Evolutionary conservation across 53 echinoderm and acorn worm genomes (phyloP).

Genomic region (Arbacia lixula): DNA sequence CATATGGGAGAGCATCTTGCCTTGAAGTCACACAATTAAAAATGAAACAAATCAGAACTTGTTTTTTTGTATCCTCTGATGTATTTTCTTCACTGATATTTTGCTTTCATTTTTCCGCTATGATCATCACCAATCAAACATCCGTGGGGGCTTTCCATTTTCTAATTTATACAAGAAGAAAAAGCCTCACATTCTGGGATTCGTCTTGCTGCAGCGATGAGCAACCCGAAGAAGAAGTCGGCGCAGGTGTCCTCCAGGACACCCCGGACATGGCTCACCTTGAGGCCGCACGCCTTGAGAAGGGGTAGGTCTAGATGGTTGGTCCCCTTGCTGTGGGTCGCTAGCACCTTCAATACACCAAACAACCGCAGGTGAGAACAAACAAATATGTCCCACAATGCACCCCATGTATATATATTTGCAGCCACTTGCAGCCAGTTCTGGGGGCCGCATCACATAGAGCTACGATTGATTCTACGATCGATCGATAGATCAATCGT

Average conservation of each 20-base stretch:
- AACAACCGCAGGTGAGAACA: background rate
- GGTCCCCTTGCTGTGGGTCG: slow-evolving; percentile 50
- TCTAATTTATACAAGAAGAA: too few relatives aligned
- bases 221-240: slow-evolving; percentile 51
- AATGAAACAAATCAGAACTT: too few relatives aligned
- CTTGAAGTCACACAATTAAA: too few relatives aligned
- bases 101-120: too few relatives aligned
- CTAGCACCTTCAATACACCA: slow-evolving; percentile 1
- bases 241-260: slow-evolving; percentile 61
- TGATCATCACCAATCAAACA: too few relatives aligned
- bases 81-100: too few relatives aligned
- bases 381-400: background rate
- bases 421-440: background rate
- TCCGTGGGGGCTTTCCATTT: too few relatives aligned
- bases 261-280: slow-evolving; percentile 54
- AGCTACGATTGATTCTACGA: too few relatives aligned
- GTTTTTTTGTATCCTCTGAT: too few relatives aligned
- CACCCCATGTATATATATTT: background rate
- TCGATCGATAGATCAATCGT: too few relatives aligned
- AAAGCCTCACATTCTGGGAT: slow-evolving; percentile 57
- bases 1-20: too few relatives aligned
- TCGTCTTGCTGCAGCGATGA: slow-evolving; percentile 62
- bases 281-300: slow-evolving; percentile 42
- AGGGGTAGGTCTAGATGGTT: slow-evolving; percentile 59
- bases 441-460: background rate